phyloP scores from a whole-genome alignment of 2,797 vertebrate species.

The Sebastes vulpes region DNA sequence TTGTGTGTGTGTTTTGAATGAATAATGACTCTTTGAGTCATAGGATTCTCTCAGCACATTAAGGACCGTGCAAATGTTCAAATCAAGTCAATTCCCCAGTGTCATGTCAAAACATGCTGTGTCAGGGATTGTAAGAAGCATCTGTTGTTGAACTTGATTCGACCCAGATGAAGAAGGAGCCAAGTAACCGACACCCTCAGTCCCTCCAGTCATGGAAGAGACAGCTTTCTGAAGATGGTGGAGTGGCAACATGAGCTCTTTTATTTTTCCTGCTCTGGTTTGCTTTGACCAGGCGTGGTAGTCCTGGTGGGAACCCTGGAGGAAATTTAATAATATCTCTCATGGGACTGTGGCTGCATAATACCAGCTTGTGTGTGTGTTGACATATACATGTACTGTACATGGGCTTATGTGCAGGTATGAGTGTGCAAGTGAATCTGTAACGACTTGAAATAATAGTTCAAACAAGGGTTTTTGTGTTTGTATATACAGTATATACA shows the following conservation, averaged over 20 bases:
- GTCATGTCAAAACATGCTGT: conserved; percentile 71
- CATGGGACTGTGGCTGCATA: conserved; percentile 37
- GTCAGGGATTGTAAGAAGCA: conserved; percentile 54
- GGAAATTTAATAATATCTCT: conserved; percentile 69
- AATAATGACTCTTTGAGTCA: not conserved
- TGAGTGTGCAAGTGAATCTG: not conserved
- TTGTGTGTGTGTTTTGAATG: not conserved
- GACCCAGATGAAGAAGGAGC: conserved; percentile 73
- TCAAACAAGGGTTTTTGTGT: not conserved
- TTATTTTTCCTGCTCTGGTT: conserved; percentile 54
- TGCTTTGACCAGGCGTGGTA: conserved; percentile 45
- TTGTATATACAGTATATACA: no score
- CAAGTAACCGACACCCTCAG: conserved; percentile 71
- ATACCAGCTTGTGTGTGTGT: conserved; percentile 8
- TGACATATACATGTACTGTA: not conserved
- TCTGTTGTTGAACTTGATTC: conserved; percentile 81
- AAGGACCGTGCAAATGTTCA: conserved; percentile 45
- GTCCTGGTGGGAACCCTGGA: conserved; percentile 60
- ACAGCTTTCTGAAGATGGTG: conserved; percentile 66
- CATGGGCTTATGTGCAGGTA: not conserved
- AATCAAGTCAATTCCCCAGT: conserved; percentile 51
- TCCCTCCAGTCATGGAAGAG: conserved; percentile 66
- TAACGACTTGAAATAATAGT: not conserved
- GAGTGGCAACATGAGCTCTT: conserved; percentile 66
- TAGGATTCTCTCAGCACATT: conserved; percentile 45